Evolutionary conservation across 2,797 vertebrate species (phyloP), one percentile per base, ranked within the genome.

Genomic region (Hydrocynus forskahlii): DNA sequence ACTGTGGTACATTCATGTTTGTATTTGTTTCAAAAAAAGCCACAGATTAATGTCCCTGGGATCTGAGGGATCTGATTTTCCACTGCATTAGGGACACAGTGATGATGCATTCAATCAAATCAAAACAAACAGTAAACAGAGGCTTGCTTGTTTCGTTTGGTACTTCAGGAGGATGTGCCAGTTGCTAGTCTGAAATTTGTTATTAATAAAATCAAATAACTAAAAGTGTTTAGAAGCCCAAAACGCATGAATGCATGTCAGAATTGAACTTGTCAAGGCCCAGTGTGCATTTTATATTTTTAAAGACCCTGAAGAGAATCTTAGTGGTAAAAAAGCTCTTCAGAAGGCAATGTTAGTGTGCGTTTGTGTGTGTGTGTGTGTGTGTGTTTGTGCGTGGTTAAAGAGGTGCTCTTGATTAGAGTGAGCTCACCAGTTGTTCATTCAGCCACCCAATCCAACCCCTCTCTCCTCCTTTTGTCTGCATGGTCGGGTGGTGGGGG

Each of bases 391-490:
- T 82, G 73, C 57, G 60, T 84, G 79, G 19, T 78, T 82, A 62
- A 66, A 72, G 19, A 68, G 62, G 50, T 48, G 23, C 72, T 79
- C 78, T 74, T 68, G 29, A 81, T 76, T 71, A 72, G 78, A 83
- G 68, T 71, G 72, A 81, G 83, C 80, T 81, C 75, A 75, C 79
- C 83, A 81, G 81, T 87, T 85, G 71, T 78, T 81, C 83, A 70
- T 85, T 85, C 81, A 81, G 76, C 76, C 48, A n/a, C 71, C 38
- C 35, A 62, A 68, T 64, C 67, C 80, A 78, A 66, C 75, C 88
- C 84, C 82, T 88, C 81, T 82, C 86, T 81, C 85, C 86, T 91
- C 87, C 91, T 78, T 94, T 94, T 94, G 93, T 94, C 88, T 92
- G 83, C 87, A 89, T 87, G 85, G 88, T 88, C 89, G 92, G 79